Evolutionary conservation across 2,113 vertebrate species (phyloP), one percentile per base, ranked within the genome.

Genomic region (Xenopus laevis): DNA sequence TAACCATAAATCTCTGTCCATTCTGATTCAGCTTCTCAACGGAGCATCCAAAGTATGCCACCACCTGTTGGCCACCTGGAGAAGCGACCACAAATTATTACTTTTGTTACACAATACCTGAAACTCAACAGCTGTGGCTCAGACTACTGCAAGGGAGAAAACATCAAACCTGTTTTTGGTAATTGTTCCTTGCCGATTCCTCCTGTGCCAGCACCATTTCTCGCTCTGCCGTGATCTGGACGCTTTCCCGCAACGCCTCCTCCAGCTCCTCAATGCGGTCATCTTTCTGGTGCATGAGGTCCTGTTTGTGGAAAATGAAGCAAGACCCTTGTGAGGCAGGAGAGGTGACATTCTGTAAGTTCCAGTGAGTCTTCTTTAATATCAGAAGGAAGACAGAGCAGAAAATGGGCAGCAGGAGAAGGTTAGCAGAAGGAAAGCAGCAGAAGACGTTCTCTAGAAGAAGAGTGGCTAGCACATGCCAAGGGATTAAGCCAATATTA

Each of bases 161-260:
- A 80, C 80, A 62, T 85, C 85, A 87, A 89, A 88, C 33, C 33
- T 40, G 96, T 89, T 94, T 98, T 83, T 99, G 95, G 63, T 95
- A 87, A 70, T 89, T 92, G 70, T 88, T 90, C 83, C 94, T 96
- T 45, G 93, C 94, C 74, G 96, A 91, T 77, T 98, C 97, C 88
- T 99, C 96, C 86, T 98, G 95, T 60, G 96, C 97, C 63, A 99
- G 90, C 80, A 99, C 95, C 95, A 99, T 95, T 91, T 99, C 97
- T 71, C 96, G 92, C 88, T 99, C 97, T 52, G 97, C 95, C 46
- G 97, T 99, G 89, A 99, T 99, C 88, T 99, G 97, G 65, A 99
- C 97, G 80, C 97, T 99, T 78, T 99, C 97, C 84, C 96, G 91
- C 82, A 99, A 90, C 58, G 97, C 97, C 84, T 99, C 97, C 86